These are phyloP conservation scores for Aramus guarauna DNA, from an alignment of 2,113 vertebrate genomes.

Conservation along the genomic window DNA sequence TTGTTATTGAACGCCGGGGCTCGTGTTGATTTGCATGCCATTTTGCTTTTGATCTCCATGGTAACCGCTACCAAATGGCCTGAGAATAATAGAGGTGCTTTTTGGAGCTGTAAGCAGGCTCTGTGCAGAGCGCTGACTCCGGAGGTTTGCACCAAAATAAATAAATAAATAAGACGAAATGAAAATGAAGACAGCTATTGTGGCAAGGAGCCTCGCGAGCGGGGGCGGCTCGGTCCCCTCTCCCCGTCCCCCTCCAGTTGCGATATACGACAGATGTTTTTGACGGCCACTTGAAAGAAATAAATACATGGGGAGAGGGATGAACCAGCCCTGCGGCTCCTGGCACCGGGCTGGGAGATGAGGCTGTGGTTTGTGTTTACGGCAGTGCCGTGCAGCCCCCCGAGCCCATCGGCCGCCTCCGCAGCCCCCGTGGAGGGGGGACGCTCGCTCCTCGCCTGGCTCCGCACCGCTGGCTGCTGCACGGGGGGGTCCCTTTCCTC, in stretches of 20 bases:
- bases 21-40: constrained; percentile 78
- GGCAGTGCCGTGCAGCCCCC: background rate
- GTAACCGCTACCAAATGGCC: constrained; percentile 78
- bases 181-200: background rate
- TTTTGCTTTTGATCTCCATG: constrained; percentile 79
- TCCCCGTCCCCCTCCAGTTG: background rate
- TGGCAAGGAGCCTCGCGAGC: background rate
- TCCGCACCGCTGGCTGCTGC: background rate
- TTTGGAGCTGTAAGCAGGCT: constrained; percentile 50
- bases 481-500: background rate
- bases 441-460: fast-evolving
- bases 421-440: background rate
- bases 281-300: background rate
- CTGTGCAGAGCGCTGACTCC: background rate
- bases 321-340: background rate
- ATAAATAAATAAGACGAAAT: background rate
- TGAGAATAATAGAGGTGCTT: constrained; percentile 71
- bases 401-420: fast-evolving
- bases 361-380: background rate
- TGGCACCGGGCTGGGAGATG: background rate
- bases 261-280: background rate
- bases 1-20: constrained; percentile 53
- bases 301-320: background rate
- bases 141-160: constrained; percentile 3
- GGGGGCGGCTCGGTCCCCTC: background rate